Conservation (phyloP, 92 coral and sea anemone genomes). For the Meandrina meandrites region DNA sequence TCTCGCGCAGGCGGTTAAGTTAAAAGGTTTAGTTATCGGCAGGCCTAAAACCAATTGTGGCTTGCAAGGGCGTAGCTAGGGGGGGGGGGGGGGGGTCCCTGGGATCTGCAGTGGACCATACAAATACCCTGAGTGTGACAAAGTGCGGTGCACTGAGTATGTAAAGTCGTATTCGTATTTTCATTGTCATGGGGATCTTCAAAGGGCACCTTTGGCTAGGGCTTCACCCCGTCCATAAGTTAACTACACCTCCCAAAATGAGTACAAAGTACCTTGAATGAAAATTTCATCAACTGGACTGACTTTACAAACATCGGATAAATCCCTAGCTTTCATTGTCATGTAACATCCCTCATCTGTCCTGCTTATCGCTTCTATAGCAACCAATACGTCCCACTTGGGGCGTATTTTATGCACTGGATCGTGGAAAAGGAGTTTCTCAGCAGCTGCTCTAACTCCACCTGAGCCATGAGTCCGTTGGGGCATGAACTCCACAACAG, state of each 20-base stretch:
- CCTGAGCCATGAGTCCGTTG: conserved; percentile 9
- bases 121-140: too few species aligned
- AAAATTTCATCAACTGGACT: conserved; percentile 92
- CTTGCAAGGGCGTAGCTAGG: too few species aligned
- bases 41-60: too few species aligned
- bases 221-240: background rate
- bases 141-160: too few species aligned
- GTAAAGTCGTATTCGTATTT: too few species aligned
- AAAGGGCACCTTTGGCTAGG: background rate
- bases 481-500: conserved; percentile 68
- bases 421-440: conserved; percentile 66
- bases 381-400: conserved; percentile 80
- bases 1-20: background rate
- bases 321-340: conserved; percentile 53
- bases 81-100: too few species aligned
- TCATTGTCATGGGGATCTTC: too few species aligned
- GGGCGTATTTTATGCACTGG: conserved; percentile 46
- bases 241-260: background rate
- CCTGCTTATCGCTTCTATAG: conserved; percentile 85
- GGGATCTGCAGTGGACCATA: too few species aligned
- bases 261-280: conserved; percentile 64
- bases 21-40: too few species aligned
- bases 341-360: conserved; percentile 63
- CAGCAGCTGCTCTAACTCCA: conserved; percentile 53
- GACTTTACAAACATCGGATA: conserved; percentile 47